These are phyloP conservation scores for Channa maculata DNA, from an alignment of 2,113 vertebrate genomes.

Conservation along the genomic window DNA sequence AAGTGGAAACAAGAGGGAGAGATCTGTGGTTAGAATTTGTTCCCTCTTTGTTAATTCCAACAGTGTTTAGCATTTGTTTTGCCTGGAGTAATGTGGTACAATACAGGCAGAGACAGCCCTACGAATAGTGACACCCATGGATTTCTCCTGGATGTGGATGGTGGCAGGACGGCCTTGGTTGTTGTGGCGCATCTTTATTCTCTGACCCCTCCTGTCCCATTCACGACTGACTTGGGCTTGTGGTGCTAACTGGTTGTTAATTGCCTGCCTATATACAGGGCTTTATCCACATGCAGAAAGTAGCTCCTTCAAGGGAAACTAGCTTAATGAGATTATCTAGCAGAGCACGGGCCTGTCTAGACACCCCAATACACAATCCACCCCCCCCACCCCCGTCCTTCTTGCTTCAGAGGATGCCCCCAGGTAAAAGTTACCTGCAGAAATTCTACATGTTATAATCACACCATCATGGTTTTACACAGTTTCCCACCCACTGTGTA, in stretches of 20 bases:
- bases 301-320: constrained; percentile 68
- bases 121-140: constrained; percentile 17
- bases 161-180: constrained; percentile 17
- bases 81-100: constrained; percentile 19
- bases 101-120: constrained; percentile 7
- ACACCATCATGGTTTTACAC: constrained; percentile 80
- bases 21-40: not conserved
- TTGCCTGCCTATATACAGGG: constrained; percentile 63
- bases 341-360: constrained; percentile 77
- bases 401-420: constrained; percentile 33
- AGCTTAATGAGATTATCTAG: constrained; percentile 83
- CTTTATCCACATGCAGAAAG: constrained; percentile 77
- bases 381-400: constrained; percentile 53
- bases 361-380: constrained; percentile 81
- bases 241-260: constrained; percentile 84
- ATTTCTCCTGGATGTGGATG: constrained; percentile 38
- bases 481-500: constrained; percentile 46
- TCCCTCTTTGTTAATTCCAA: constrained; percentile 45
- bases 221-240: constrained; percentile 64
- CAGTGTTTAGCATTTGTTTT: constrained; percentile 48
- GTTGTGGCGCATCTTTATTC: constrained; percentile 58
- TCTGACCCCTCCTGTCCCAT: constrained; percentile 57
- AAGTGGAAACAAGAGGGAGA: constrained; percentile 7
- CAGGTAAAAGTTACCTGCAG: constrained; percentile 79
- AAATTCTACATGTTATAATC: constrained; percentile 52